Percentiles rank a stretch among this genome's conserved stretches.
Conservation (phyloP, 2,888 invertebrate genomes). For the Pedicia rivosa region DNA sequence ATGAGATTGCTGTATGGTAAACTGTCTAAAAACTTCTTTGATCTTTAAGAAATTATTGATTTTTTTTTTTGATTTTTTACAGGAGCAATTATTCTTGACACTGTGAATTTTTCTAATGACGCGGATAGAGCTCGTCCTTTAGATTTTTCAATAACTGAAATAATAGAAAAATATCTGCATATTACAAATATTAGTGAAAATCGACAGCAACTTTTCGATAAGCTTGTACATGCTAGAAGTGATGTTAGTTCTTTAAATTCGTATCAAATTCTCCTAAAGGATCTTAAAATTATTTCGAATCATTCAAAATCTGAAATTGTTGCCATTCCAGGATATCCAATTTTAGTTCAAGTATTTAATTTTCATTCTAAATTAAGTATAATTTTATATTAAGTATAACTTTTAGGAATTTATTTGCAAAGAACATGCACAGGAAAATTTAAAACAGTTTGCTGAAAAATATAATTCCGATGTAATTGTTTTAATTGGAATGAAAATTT, state of each 20-base stretch:
- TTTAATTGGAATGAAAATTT: constrained; percentile 45
- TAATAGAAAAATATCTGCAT: constrained; percentile 38
- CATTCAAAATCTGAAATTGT: constrained; percentile 34
- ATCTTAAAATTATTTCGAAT: constrained; percentile 49
- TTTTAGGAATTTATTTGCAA: neutral
- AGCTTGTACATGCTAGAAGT: constrained; percentile 44
- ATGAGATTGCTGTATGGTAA: constrained; percentile 19
- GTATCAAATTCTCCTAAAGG: constrained; percentile 54
- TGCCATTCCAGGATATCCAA: constrained; percentile 35
- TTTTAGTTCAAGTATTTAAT: constrained; percentile 22
- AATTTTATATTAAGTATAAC: too few species aligned
- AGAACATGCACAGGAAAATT: constrained; percentile 30
- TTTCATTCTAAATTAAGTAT: constrained; percentile 15
- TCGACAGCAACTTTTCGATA: constrained; percentile 32
- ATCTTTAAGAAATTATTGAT: too few species aligned
- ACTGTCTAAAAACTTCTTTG: too few species aligned
- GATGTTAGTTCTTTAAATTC: constrained; percentile 48
- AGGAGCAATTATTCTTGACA: constrained; percentile 66
- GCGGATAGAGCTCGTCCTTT: constrained; percentile 49
- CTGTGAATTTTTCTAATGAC: constrained; percentile 52
- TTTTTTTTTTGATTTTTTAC: too few species aligned
- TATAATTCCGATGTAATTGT: constrained; percentile 33
- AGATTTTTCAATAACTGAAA: constrained; percentile 41
- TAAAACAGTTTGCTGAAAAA: constrained; percentile 33
- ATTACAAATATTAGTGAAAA: constrained; percentile 22